Evolutionary conservation across 2,113 vertebrate genomes (phyloP), one percentile per base, ranked within the genome.

Genomic region (Geothlypis trichas): DNA sequence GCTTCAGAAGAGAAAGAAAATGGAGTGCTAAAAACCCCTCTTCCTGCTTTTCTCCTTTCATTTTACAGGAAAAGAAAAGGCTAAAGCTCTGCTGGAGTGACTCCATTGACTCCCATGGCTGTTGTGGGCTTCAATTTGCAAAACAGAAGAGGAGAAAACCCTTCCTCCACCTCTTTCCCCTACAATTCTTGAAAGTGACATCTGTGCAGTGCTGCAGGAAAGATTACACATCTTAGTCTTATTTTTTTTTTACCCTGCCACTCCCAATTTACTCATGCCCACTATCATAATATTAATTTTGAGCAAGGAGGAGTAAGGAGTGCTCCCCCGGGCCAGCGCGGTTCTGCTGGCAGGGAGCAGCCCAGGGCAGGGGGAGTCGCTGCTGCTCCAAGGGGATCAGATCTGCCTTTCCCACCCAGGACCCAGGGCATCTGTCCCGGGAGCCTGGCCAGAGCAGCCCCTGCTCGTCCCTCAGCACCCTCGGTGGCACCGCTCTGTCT

Each of bases 1-100:
- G 83, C 72, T 93, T 93, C 87, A 42, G 73, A 95, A 86, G 24
- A 92, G 65, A 83, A 91, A 69, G 79, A 82, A 96, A 91, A 85
- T 59, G 44, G 72, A 96, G 78, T 39, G 67, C 59, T 92, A 59
- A 96, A 86, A 90, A 94, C 87, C 20, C 26, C 79, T 95, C 82
- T 87, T 47, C 79, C 75, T 72, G 71, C 86, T 94, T 94, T 89
- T 51, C 49, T 90, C 42, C 62, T 96, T 93, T 93, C 69, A 89
- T 87, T 96, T 81, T 37, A 46, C 49, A 76, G 90, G 26, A 89
- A 84, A 94, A 94, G 82, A 93, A 92, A 97, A 93, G 95, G 92
- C 96, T 94, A 84, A 93, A 97, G 83, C 91, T 94, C 95, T 96
- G 93, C 92, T 96, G 92, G 79, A 87, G 73, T 89, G 77, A 91